Evolutionary conservation across 1,140 invertebrate species (phyloP), one percentile per base, ranked within the genome.

Genomic region (Amphibalanus amphitrite): DNA sequence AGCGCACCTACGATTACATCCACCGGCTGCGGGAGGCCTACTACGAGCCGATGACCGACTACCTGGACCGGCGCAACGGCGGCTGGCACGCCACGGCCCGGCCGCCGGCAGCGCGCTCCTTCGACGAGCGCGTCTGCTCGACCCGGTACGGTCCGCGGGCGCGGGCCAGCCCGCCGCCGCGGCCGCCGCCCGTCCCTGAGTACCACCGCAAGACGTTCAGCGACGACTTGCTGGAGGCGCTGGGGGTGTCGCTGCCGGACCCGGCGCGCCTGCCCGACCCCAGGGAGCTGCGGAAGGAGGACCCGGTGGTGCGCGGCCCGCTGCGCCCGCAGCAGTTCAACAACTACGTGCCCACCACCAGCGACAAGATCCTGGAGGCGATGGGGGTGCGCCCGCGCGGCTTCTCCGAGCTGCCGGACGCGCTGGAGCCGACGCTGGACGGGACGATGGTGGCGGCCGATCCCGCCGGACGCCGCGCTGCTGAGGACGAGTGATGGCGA

Each of bases 31-130:
- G 65, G 10, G 65, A 67, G 65, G 20, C 26, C 28, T 67, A 67
- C 65, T 67, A 67, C 65, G 10, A 25, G 6, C 65, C 65, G 65
- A 67, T 67, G 65, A 67, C 65, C 6, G 65, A 67, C 65, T 67
- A 6, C 65, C 65, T 67, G n/a, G 65, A 67, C n/a, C 23, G 28
- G 23, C 65, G 65, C 10, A 17, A 3, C 65, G 28, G 6, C 8
- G 65, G 8, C 65, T 10, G 28, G 23, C 26, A 65, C 28, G 26
- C 6, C 20, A 28, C 8, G 6, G 28, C n/a, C 0, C 10, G 1
- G n/a, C 26, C 65, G 65, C 65, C 65, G 10, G 6, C 8, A 17
- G 8, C n/a, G n/a, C 65, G 4, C 1, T 67, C 65, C 26, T 28
- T 28, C 65, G 28, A 8, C 65, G 65, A 67, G 65, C 65, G 65